phyloP scores from a whole-genome alignment of 2,113 vertebrate species.

The Tragulus kanchil region DNA sequence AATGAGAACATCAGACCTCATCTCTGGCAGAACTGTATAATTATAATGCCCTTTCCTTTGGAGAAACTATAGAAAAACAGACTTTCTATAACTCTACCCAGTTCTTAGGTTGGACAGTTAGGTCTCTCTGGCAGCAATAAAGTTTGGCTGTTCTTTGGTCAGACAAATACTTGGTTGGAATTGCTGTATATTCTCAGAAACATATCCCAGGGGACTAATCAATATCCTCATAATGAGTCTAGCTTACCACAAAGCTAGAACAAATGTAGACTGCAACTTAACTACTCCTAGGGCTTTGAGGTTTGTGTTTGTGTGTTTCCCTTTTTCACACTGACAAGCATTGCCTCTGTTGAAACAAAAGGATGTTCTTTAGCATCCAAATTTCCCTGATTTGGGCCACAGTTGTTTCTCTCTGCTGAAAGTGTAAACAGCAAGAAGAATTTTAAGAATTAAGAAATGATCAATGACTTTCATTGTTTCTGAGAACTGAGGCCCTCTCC shows the following conservation, averaged over 20 bases:
- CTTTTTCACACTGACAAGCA: conserved; percentile 16
- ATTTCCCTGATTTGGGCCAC: conserved; percentile 71
- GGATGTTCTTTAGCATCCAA: conserved; percentile 65
- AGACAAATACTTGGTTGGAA: conserved; percentile 28
- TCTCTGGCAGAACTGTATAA: not conserved
- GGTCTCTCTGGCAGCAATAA: not conserved
- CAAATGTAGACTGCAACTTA: not conserved
- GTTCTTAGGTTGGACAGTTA: not conserved
- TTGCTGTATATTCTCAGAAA: not conserved
- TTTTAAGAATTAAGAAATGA: conserved; percentile 49
- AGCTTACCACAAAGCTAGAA: conserved; percentile 18
- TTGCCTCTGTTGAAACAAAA: conserved; percentile 72
- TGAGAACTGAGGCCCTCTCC: not conserved
- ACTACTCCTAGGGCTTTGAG: not conserved
- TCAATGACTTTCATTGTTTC: conserved; percentile 55
- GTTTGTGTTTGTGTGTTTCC: conserved; percentile 21
- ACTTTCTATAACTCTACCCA: not conserved
- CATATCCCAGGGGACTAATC: not conserved
- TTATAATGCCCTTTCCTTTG: not conserved
- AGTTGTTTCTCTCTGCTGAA: conserved; percentile 77
- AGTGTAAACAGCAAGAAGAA: too few relatives aligned
- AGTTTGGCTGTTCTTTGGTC: conserved; percentile 24
- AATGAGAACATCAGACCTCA: not conserved
- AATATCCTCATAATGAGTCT: not conserved
- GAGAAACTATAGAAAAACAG: conserved; percentile 8